phyloP scores from a whole-genome alignment of 2,888 invertebrate species.

The Chymomyza caudatula region DNA sequence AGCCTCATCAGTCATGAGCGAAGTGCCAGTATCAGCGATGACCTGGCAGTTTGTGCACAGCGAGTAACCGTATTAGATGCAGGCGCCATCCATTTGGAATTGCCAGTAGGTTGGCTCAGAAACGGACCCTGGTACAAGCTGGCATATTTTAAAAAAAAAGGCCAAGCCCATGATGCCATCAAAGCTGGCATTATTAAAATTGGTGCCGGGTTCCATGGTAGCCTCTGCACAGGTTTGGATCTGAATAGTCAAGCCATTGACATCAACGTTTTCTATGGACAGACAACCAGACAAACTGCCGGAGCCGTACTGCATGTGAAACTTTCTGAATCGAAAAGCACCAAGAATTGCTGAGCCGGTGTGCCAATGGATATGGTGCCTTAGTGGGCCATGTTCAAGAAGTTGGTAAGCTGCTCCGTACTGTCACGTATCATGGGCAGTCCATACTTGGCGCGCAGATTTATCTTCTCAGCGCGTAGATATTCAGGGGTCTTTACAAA shows the following conservation, averaged over 20 bases:
- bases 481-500: constrained; percentile 55
- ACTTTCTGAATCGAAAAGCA: constrained; percentile 93
- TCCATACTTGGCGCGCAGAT: constrained; percentile 54
- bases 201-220: constrained; percentile 91
- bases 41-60: constrained; percentile 90
- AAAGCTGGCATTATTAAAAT: constrained; percentile 97
- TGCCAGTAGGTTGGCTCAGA: constrained; percentile 95
- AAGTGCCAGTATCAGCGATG: constrained; percentile 97
- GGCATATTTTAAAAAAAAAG: constrained; percentile 93
- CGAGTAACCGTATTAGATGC: constrained; percentile 78
- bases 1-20: constrained; percentile 90
- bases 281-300: constrained; percentile 97
- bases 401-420: constrained; percentile 84
- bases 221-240: constrained; percentile 97
- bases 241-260: constrained; percentile 84
- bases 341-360: constrained; percentile 93
- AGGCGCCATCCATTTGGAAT: constrained; percentile 88
- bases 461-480: constrained; percentile 45
- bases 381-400: constrained; percentile 96
- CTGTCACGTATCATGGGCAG: constrained; percentile 35
- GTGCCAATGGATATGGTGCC: constrained; percentile 93
- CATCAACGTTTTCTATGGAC: constrained; percentile 89
- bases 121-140: constrained; percentile 87
- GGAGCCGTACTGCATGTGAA: constrained; percentile 97
- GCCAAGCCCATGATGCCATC: constrained; percentile 98